A percentile compares a stretch with the other conserved stretches of the same genome.
Conservation (phyloP, 2,113 vertebrate genomes). For the Platichthys flesus region DNA sequence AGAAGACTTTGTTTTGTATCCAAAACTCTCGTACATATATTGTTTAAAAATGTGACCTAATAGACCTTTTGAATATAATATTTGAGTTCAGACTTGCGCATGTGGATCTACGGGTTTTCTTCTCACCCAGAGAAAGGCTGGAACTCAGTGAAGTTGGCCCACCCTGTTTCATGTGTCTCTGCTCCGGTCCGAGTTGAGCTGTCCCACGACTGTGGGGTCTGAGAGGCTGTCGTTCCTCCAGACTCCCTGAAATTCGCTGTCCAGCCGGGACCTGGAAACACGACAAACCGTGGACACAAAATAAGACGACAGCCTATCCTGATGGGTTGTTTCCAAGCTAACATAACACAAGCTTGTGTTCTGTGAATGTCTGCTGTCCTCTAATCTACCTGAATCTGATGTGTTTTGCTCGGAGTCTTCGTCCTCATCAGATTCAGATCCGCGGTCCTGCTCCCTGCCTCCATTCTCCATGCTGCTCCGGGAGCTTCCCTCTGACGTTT, state of each 20-base stretch:
- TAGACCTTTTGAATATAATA: background rate
- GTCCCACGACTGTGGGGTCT: slow-evolving; percentile 86
- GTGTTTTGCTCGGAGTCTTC: slow-evolving; percentile 56
- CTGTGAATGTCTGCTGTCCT: slow-evolving; percentile 53
- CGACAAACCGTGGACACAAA: background rate
- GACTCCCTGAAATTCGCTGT: slow-evolving; percentile 86
- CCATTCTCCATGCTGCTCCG: slow-evolving; percentile 85
- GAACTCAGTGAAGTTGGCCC: slow-evolving; percentile 94
- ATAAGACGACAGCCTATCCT: background rate
- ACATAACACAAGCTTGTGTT: background rate
- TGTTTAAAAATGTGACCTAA: no score
- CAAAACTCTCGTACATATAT: no score
- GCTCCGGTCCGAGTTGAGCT: slow-evolving; percentile 49
- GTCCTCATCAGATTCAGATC: slow-evolving; percentile 80
- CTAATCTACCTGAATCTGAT: slow-evolving; percentile 50
- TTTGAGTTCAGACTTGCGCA: background rate
- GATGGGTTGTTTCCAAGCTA: background rate
- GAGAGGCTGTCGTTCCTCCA: slow-evolving; percentile 60
- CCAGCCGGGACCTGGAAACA: slow-evolving; percentile 83
- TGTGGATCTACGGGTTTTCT: background rate
- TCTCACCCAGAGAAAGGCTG: slow-evolving; percentile 93
- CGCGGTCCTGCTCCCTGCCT: slow-evolving; percentile 77
- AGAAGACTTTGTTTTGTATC: no score
- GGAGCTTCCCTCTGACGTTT: slow-evolving; percentile 83
- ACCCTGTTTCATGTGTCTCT: slow-evolving; percentile 83